Conservation (phyloP, 2,888 invertebrate species). For the Drosophila birchii region DNA sequence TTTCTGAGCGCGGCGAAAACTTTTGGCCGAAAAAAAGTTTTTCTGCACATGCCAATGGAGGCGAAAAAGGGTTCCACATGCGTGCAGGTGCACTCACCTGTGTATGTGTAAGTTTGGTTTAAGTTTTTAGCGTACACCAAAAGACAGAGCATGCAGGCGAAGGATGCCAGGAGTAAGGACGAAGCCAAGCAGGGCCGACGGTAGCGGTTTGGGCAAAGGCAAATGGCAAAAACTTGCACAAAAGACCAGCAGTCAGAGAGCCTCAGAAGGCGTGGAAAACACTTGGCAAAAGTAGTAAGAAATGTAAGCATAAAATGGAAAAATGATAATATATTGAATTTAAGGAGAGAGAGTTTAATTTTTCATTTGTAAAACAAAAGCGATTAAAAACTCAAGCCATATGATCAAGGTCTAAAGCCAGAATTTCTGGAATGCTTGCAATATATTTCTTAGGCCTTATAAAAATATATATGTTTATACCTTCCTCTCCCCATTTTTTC, state of each 20-base stretch:
- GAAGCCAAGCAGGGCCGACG: constrained; percentile 19
- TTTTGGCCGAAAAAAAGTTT: constrained; percentile 64
- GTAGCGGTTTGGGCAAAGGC: constrained; percentile 36
- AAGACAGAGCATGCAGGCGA: constrained; percentile 31
- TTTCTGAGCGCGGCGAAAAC: constrained; percentile 62
- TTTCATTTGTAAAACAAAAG: background rate
- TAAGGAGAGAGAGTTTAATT: background rate
- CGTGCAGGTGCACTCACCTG: constrained; percentile 73
- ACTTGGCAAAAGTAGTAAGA: background rate
- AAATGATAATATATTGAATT: background rate
- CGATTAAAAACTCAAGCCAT: background rate
- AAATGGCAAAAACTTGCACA: constrained; percentile 67
- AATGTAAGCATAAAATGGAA: fast-evolving
- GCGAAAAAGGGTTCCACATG: constrained; percentile 76
- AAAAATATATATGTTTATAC: background rate
- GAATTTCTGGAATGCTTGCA: too few relatives aligned
- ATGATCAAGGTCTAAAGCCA: background rate
- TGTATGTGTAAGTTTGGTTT: constrained; percentile 72
- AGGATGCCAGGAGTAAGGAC: constrained; percentile 1
- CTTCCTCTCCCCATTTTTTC: background rate
- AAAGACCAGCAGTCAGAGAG: constrained; percentile 79
- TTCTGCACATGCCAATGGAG: constrained; percentile 70
- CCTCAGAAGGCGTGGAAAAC: background rate
- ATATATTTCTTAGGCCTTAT: too few relatives aligned
- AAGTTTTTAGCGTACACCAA: constrained; percentile 76